Percentiles rank a stretch among this genome's conserved stretches.
These are phyloP conservation scores for Phasia obesa DNA, from an alignment of 2,888 invertebrate species.

Conservation along the genomic window DNA sequence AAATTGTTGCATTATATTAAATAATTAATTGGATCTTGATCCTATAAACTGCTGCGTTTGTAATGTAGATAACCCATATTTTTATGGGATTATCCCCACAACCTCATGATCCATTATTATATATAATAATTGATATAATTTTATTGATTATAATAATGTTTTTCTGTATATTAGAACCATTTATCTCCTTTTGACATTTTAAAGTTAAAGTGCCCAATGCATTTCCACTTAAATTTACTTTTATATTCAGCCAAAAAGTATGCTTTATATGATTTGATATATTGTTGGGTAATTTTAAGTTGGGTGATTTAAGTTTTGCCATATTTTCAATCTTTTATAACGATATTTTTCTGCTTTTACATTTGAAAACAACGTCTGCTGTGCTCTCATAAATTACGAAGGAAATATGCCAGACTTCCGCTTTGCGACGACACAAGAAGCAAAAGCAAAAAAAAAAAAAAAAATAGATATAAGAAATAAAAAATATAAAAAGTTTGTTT, in stretches of 20 bases:
- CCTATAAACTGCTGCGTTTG: too few relatives aligned
- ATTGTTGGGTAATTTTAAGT: not conserved
- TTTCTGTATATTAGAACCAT: too few relatives aligned
- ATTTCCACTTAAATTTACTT: not conserved
- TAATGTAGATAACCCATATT: too few relatives aligned
- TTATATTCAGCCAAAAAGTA: conserved; percentile 9
- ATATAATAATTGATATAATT: too few relatives aligned
- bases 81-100: too few relatives aligned
- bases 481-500: conserved; percentile 3
- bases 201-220: not conserved
- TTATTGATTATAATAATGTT: too few relatives aligned
- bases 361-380: conserved; percentile 54
- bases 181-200: too few relatives aligned
- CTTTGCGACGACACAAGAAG: conserved; percentile 43
- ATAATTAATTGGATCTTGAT: too few relatives aligned
- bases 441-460: not conserved
- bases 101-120: too few relatives aligned
- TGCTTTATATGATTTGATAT: not conserved
- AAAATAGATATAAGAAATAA: conserved; percentile 30
- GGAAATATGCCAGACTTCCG: conserved; percentile 71
- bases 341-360: not conserved
- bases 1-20: too few relatives aligned
- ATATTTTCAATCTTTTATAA: not conserved
- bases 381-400: conserved; percentile 60
- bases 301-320: not conserved